Base-by-base conservation (phyloP, 2,113 vertebrate species). In the Pachycephala philippinensis region DNA sequence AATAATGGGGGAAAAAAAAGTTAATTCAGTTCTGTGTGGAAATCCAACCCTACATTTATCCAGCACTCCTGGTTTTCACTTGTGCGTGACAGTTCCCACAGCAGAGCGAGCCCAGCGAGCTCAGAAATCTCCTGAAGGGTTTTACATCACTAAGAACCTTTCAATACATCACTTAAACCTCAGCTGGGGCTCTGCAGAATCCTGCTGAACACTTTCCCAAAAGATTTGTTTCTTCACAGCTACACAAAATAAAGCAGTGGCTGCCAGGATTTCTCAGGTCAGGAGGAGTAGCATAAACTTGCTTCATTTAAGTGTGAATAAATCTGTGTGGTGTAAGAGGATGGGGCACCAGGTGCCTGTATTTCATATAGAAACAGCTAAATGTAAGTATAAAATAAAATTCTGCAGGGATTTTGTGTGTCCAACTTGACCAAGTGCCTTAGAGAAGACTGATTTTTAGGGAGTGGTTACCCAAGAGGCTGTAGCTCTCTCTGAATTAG, bases 231-330 rank as follows among this genome's bases (percentile, higher is more conserved):
- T 64, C 49, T 80, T 92, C 45, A 5, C 40, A 70, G 31, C 22
- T 47, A 18, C 54, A 31, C 5, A 61, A 27, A 85, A 37, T 7
- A 23, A 72, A 90, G 42, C 56, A 39, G 6, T 24, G 16, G 10
- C 66, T 69, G 49, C 82, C 26, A 40, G 49, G 28, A 21, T 53
- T 60, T 27, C 54, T 69, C 53, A 27, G 30, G 21, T 50, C 70
- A 31, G 27, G 56, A 39, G 52, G 1, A 39, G 49, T 1, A 54
- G 18, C 5, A 0, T 16, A 11, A 22, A 15, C 10, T 12, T 14
- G 12, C n/a, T 83, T 37, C 23, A 17, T 69, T 63, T 24, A 52
- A 44, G 11, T 53, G 42, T 23, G 40, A 84, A 52, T 83, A 76
- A 72, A 59, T 74, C 53, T 33, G 23, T 49, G 76, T 8, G 15